A percentile compares a stretch with the other conserved stretches of the same genome.
phyloP scores from a whole-genome alignment of 1,140 invertebrate species.

The Anastrepha obliqua region DNA sequence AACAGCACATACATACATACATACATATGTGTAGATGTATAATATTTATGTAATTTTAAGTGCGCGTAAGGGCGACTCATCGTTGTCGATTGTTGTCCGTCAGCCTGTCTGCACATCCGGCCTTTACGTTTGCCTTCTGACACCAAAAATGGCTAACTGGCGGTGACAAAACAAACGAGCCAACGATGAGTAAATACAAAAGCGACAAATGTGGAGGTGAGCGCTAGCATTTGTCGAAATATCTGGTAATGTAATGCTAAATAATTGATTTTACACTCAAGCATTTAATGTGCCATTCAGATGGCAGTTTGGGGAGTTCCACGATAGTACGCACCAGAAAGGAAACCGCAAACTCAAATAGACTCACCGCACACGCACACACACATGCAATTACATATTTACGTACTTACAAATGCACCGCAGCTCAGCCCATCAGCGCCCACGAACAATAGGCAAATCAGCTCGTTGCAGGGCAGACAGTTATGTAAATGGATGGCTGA shows the following conservation, averaged over 20 bases:
- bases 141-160: conserved; percentile 8
- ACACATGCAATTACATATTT: not conserved
- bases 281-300: conserved; percentile 59
- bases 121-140: not conserved
- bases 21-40: not conserved
- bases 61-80: not conserved
- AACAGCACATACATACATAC: not conserved
- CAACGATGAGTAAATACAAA: not conserved
- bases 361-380: not conserved
- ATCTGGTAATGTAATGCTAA: conserved; percentile 55
- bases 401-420: not conserved
- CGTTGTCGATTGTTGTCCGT: not conserved
- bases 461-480: not conserved
- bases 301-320: conserved; percentile 53
- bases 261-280: conserved; percentile 65
- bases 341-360: conserved; percentile 13
- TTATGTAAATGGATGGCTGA: conserved; percentile 18
- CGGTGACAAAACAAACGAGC: conserved; percentile 1
- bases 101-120: not conserved
- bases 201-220: conserved; percentile 41
- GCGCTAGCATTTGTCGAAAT: conserved; percentile 32
- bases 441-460: conserved; percentile 47
- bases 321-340: conserved; percentile 37
- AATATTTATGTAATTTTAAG: too few species aligned
- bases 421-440: not conserved